Percentiles rank a stretch among this genome's conserved stretches.
phyloP scores from a whole-genome alignment of 2,888 invertebrate species.

The Noctuana brunneofusca region DNA sequence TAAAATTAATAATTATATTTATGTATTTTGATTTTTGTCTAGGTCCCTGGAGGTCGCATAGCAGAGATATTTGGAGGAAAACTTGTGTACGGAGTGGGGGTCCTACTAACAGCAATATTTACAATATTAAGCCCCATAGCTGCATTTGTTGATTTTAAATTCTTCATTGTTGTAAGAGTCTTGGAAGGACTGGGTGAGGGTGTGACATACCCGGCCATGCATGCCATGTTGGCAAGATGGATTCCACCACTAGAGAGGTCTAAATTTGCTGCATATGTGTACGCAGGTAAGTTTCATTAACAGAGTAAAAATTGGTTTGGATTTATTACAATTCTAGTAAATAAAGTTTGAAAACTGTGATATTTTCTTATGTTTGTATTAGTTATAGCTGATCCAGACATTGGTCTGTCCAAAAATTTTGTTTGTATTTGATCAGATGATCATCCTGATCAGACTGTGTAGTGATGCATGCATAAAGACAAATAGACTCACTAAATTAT shows the following conservation, averaged over 20 bases:
- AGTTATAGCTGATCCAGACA: too few relatives aligned
- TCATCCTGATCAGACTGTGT: too few relatives aligned
- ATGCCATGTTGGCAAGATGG: conserved; percentile 95
- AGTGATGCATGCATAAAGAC: too few relatives aligned
- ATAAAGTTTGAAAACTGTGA: too few relatives aligned
- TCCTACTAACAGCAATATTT: conserved; percentile 90
- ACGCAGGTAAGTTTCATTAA: conserved; percentile 84
- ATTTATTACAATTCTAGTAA: too few relatives aligned
- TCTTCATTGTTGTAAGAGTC: conserved; percentile 89
- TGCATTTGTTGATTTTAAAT: conserved; percentile 85
- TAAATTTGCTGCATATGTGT: conserved; percentile 93
- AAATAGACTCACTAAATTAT: too few relatives aligned
- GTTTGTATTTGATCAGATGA: too few relatives aligned
- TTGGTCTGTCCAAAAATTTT: too few relatives aligned
- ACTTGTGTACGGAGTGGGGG: conserved; percentile 91
- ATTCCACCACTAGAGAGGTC: conserved; percentile 95
- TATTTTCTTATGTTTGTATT: too few relatives aligned
- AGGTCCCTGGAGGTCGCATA: conserved; percentile 89
- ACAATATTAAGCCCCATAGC: conserved; percentile 93
- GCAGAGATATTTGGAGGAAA: conserved; percentile 95
- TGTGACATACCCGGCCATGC: conserved; percentile 97
- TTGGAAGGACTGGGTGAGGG: conserved; percentile 94
- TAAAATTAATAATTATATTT: too few relatives aligned
- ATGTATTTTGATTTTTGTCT: too few relatives aligned
- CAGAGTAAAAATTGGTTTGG: too few relatives aligned